phyloP scores from a whole-genome alignment of 2,888 invertebrate species.

The Torymus auratus region DNA sequence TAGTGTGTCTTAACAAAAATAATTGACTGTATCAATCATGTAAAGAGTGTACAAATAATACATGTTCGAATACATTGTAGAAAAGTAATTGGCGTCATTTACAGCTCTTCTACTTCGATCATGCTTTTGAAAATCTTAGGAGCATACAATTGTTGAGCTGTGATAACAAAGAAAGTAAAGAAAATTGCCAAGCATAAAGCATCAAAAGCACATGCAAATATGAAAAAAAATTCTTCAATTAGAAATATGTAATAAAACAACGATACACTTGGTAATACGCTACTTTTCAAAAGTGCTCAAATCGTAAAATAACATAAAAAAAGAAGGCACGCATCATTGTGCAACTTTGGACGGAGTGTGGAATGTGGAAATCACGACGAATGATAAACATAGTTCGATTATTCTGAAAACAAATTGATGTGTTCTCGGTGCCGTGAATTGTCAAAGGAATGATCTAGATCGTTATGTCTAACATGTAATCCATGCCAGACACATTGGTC shows the following conservation, averaged over 20 bases:
- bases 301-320: not conserved
- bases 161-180: conserved; percentile 22
- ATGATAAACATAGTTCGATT: conserved; percentile 1
- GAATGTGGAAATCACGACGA: conserved; percentile 29
- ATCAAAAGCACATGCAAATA: conserved; percentile 47
- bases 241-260: conserved; percentile 12
- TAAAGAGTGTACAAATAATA: conserved; percentile 33
- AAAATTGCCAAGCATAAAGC: conserved; percentile 43
- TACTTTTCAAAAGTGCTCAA: conserved; percentile 33
- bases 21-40: conserved; percentile 51
- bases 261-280: conserved; percentile 4
- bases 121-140: conserved; percentile 48
- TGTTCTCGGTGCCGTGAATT: conserved; percentile 15
- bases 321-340: conserved; percentile 6
- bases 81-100: conserved; percentile 35
- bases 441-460: conserved; percentile 34
- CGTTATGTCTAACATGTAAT: conserved; percentile 22
- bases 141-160: conserved; percentile 11
- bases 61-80: conserved; percentile 18
- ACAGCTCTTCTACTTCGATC: conserved; percentile 38
- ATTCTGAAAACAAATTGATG: not conserved
- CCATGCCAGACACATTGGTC: conserved; percentile 25
- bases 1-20: conserved; percentile 61
- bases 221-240: conserved; percentile 2
- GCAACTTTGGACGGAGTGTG: conserved; percentile 36